These are phyloP conservation scores for Triplophysa yarkandensis DNA, from an alignment of 2,797 vertebrate species.

Conservation along the genomic window DNA sequence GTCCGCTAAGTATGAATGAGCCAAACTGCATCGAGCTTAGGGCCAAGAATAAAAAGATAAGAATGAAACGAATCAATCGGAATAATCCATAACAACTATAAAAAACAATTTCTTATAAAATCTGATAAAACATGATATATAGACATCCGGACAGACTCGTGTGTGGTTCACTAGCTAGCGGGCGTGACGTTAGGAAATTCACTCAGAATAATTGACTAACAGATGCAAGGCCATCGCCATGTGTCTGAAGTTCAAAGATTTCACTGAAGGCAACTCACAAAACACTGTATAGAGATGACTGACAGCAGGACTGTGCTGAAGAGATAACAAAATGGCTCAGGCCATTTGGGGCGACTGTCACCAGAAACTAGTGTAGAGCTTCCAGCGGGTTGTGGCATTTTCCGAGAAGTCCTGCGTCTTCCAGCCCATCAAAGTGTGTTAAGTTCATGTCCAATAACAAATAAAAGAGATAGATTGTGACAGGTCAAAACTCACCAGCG, in stretches of 20 bases:
- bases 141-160: not conserved
- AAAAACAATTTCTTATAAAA: not conserved
- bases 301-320: constrained; percentile 47
- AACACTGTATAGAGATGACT: constrained; percentile 29
- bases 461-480: constrained; percentile 38
- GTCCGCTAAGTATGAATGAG: too few species aligned
- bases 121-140: not conserved
- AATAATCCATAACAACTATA: too few species aligned
- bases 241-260: constrained; percentile 24
- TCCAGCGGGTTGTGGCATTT: constrained; percentile 49
- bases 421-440: constrained; percentile 30
- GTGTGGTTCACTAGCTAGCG: not conserved
- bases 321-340: constrained; percentile 43
- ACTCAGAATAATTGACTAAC: not conserved
- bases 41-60: too few species aligned
- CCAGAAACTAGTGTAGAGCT: constrained; percentile 12
- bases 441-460: constrained; percentile 24
- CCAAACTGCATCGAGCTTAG: too few species aligned
- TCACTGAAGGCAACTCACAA: constrained; percentile 24
- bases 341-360: constrained; percentile 46
- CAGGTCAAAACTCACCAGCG: constrained; percentile 28
- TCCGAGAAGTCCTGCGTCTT: constrained; percentile 41
- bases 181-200: not conserved
- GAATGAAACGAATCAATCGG: too few species aligned
- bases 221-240: not conserved